Conservation (phyloP, 1,140 invertebrate genomes). For the Sitobion miscanthi region DNA sequence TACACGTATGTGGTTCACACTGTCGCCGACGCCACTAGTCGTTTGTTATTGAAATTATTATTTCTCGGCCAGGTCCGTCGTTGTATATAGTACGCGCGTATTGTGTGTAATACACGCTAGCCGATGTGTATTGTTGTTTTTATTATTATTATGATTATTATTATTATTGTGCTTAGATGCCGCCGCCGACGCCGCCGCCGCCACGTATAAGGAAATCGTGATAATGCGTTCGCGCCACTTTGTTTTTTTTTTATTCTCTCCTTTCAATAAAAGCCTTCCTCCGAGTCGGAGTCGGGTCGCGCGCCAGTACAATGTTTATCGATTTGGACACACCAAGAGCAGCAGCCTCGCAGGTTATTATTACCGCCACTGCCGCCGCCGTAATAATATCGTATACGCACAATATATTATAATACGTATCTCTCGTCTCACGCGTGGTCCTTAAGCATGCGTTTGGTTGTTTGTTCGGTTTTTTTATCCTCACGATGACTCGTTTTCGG, state of each 20-base stretch:
- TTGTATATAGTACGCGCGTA: not conserved
- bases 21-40: not conserved
- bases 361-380: not conserved
- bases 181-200: not conserved
- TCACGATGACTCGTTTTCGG: conserved; percentile 10
- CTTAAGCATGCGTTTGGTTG: not conserved
- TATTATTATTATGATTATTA: conserved; percentile 10
- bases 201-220: conserved; percentile 28
- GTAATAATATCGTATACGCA: conserved; percentile 13
- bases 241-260: not conserved
- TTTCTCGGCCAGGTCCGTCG: conserved; percentile 6
- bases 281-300: conserved; percentile 6
- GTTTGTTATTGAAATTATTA: conserved; percentile 33
- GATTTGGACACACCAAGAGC: not conserved
- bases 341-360: not conserved
- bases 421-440: not conserved
- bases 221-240: conserved; percentile 47
- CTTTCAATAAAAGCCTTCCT: conserved; percentile 16
- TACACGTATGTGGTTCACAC: conserved; percentile 21
- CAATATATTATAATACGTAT: not conserved
- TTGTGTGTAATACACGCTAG: not conserved
- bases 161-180: conserved; percentile 18
- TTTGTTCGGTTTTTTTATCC: not conserved
- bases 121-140: conserved; percentile 29
- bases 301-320: not conserved